These are phyloP conservation scores for Corythornis vintsioides DNA, from an alignment of 2,113 vertebrate species.

Conservation along the genomic window DNA sequence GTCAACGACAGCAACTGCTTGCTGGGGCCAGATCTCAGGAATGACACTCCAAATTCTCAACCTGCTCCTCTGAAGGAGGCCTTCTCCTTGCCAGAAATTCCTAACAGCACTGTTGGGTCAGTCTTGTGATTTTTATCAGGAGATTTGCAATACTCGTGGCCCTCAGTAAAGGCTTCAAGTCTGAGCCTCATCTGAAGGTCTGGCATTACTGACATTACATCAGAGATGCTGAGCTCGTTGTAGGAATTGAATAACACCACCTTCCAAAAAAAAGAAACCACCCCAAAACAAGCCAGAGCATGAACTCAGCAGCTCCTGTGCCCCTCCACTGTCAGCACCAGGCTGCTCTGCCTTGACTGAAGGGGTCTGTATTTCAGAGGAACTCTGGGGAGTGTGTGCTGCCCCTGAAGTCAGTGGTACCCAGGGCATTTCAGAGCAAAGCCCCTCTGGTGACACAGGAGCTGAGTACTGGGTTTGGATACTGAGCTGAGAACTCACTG, in stretches of 20 bases:
- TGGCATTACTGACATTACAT: background rate
- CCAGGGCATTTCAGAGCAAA: background rate
- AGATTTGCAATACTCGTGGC: background rate
- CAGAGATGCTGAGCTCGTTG: background rate
- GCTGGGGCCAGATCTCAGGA: background rate
- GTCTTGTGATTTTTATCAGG: background rate
- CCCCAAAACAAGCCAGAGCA: background rate
- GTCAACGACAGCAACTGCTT: background rate
- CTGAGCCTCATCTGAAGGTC: background rate
- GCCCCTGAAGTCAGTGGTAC: background rate
- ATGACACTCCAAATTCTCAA: background rate
- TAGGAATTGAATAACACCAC: background rate
- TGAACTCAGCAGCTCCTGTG: background rate
- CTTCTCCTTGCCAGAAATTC: background rate
- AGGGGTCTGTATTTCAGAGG: background rate
- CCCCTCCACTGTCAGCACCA: background rate
- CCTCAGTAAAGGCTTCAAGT: background rate
- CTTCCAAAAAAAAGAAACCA: background rate
- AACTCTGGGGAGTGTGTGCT: background rate
- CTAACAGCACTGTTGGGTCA: background rate
- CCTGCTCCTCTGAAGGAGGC: background rate
- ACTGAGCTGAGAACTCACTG: fast-evolving
- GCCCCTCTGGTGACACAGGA: too few relatives aligned
- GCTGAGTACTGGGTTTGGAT: background rate
- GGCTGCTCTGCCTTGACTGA: background rate